These are phyloP conservation scores for Zaprionus davidi DNA, from an alignment of 1,140 invertebrate species.

Conservation along the genomic window DNA sequence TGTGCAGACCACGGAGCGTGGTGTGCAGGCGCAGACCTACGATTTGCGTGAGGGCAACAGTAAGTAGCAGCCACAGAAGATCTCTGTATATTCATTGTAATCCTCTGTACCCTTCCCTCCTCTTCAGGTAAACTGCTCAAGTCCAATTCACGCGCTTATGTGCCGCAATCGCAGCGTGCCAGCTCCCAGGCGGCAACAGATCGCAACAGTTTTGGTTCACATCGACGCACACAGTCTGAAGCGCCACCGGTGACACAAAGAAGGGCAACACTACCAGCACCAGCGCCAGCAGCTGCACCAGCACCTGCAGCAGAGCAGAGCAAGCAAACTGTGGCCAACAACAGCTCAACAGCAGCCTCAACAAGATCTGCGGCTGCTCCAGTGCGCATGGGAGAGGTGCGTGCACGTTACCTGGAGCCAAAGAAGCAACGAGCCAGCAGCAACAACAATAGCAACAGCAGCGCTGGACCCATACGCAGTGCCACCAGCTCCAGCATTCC, in stretches of 20 bases:
- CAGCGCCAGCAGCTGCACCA: background rate
- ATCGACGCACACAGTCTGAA: slow-evolving; percentile 76
- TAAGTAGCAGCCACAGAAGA: slow-evolving; percentile 36
- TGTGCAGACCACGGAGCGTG: slow-evolving; percentile 73
- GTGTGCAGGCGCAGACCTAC: slow-evolving; percentile 71
- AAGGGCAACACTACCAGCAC: slow-evolving; percentile 13
- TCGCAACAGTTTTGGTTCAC: slow-evolving; percentile 63
- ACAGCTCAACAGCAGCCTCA: slow-evolving; percentile 23
- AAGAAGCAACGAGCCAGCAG: slow-evolving; percentile 73
- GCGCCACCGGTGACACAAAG: slow-evolving; percentile 62
- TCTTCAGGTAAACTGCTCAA: slow-evolving; percentile 59
- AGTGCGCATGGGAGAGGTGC: slow-evolving; percentile 83
- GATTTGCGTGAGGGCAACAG: slow-evolving; percentile 68
- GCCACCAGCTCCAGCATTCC: slow-evolving; percentile 86
- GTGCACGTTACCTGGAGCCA: slow-evolving; percentile 86
- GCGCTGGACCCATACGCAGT: slow-evolving; percentile 84
- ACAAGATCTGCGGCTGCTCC: slow-evolving; percentile 36
- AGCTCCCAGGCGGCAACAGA: slow-evolving; percentile 65
- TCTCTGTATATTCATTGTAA: background rate
- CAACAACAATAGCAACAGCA: slow-evolving; percentile 54
- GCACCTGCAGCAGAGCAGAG: slow-evolving; percentile 2
- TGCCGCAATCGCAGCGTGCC: slow-evolving; percentile 65
- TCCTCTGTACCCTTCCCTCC: background rate
- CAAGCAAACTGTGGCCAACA: slow-evolving; percentile 15
- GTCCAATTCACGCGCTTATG: slow-evolving; percentile 75